Percentiles rank a stretch among this genome's conserved stretches.
phyloP scores from a whole-genome alignment of 2,113 vertebrate species.

The Phoxinus phoxinus region DNA sequence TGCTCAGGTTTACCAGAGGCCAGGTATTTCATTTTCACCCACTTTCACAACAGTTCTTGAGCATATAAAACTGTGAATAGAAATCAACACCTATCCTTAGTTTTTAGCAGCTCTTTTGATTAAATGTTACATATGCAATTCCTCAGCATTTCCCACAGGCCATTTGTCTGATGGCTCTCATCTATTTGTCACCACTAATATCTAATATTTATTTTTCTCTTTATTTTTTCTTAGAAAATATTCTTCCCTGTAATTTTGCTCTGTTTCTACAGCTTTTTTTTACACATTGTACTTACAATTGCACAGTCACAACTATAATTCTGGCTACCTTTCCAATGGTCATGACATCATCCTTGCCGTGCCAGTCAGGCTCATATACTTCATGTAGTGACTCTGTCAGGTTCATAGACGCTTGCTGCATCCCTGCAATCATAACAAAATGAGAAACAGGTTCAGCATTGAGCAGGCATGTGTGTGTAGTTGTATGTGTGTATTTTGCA shows the following conservation, averaged over 20 bases:
- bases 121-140: conserved; percentile 37
- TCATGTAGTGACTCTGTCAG: conserved; percentile 96
- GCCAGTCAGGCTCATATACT: conserved; percentile 98
- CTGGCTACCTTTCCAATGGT: conserved; percentile 89
- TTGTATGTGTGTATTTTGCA: conserved; percentile 21
- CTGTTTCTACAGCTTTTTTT: neutral
- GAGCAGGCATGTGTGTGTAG: conserved; percentile 3
- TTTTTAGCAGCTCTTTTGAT: conserved; percentile 11
- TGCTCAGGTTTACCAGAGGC: conserved; percentile 15
- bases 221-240: neutral
- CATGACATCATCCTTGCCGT: conserved; percentile 92
- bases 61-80: conserved; percentile 18
- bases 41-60: neutral
- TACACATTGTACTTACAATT: neutral
- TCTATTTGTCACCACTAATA: neutral
- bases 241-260: neutral
- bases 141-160: neutral
- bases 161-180: neutral
- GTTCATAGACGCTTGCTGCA: conserved; percentile 98
- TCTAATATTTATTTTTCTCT: neutral
- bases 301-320: neutral
- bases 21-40: conserved; percentile 13
- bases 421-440: conserved; percentile 74
- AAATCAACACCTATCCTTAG: conserved; percentile 37
- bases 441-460: neutral